These are phyloP conservation scores for Apostichopus parvimensis DNA, from an alignment of 35 echinoderm and acorn worm species.

Conservation along the genomic window DNA sequence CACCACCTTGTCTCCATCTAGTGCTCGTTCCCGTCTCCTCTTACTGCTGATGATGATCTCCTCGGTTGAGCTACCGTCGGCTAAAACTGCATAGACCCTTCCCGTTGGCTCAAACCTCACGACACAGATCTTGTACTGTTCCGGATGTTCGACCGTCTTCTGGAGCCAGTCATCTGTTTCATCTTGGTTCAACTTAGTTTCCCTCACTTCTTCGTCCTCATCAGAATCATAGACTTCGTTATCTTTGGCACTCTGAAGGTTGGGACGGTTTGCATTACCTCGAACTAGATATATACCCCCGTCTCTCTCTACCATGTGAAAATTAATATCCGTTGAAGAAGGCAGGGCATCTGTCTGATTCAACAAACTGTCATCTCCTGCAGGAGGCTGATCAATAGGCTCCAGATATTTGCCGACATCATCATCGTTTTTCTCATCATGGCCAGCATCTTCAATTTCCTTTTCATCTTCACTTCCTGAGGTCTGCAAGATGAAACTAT, in stretches of 20 bases:
- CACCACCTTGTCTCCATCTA: slow-evolving; percentile 29
- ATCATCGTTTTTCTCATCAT: background rate
- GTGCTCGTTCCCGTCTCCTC: slow-evolving; percentile 51
- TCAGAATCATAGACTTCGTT: slow-evolving; percentile 80
- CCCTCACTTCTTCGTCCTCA: slow-evolving; percentile 45
- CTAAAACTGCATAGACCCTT: slow-evolving; percentile 62
- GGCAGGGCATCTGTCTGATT: background rate
- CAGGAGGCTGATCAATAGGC: background rate
- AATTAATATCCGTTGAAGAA: background rate
- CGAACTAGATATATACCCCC: slow-evolving; percentile 37
- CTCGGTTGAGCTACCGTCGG: slow-evolving; percentile 55
- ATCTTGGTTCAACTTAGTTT: slow-evolving; percentile 18
- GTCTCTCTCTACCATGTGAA: slow-evolving; percentile 73
- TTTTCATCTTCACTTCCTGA: slow-evolving; percentile 2
- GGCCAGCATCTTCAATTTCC: background rate
- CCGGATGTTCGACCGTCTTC: slow-evolving; percentile 31
- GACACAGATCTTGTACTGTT: slow-evolving; percentile 72
- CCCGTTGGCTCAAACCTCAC: slow-evolving; percentile 68
- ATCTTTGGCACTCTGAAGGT: slow-evolving; percentile 55
- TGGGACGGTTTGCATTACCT: slow-evolving; percentile 50
- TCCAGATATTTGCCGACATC: background rate
- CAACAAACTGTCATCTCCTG: background rate
- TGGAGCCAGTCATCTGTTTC: slow-evolving; percentile 52
- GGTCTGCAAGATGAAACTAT: background rate
- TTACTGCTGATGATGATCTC: slow-evolving; percentile 74